Evolutionary conservation across 2,797 vertebrate genomes (phyloP), one percentile per base, ranked within the genome.

Genomic region (Leptatherina wallacei): DNA sequence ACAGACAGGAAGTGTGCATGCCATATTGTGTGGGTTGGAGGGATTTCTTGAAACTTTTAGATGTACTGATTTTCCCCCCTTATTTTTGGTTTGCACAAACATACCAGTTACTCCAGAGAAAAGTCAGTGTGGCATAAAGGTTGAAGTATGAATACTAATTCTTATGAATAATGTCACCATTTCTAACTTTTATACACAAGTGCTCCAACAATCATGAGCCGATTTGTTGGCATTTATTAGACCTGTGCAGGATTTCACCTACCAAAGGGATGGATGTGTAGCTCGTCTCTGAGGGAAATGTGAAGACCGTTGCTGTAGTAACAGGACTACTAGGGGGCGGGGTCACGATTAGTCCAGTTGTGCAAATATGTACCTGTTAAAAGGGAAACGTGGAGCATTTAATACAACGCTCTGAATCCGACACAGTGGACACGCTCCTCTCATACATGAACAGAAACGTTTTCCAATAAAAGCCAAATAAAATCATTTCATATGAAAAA

Each of bases 321-420:
- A 99, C 96, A 8, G 98, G 98, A 89, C 98, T 99, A 88, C 97
- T 99, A 3, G 97, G 97, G 65, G 98, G 98, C 16, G 97, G 97
- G 74, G 98, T 99, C 91, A 99, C 97, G 60, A 99, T 98, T 54
- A 99, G 93, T 76, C 97, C 98, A 0, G 96, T 95, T 86, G 98
- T 99, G 92, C 97, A 97, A 80, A 99, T 99, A 90, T 99, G 98
- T 90, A 99, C 98, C 98, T 99, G 94, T 69, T 56, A 84, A 87
- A 71, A 82, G 65, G 32, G 55, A 74, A 52, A 86, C 18, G 29
- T 14, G n/a, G 47, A 69, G 13, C 4, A 30, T 86, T 56, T 79
- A 76, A 72, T 42, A 69, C 55, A 68, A 1, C 6, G 36, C 0
- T 54, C 32, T 10, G 10, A 73, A 60, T 58, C 36, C 4, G 6